Evolutionary conservation across 2,888 invertebrate species (phyloP), one percentile per base, ranked within the genome.

Genomic region (Nemurella pictetii): DNA sequence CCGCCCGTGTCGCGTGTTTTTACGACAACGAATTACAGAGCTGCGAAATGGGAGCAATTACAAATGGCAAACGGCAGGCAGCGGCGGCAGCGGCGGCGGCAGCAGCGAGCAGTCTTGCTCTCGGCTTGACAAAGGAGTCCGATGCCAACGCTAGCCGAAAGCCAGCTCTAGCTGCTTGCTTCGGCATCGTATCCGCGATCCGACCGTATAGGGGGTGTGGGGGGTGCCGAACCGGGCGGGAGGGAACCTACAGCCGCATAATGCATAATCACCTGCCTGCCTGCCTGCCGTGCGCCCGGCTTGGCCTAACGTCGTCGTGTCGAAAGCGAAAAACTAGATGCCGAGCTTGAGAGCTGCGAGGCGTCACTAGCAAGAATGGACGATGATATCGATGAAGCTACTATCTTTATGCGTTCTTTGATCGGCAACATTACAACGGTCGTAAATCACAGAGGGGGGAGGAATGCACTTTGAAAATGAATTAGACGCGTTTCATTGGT

Each of bases 241-340:
- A 78, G 74, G 74, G 74, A 26, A 74, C 74, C n/a, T 74, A 26
- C 20, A 74, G 20, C 15, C 55, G 55, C 55, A 55, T 55, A 55
- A 55, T 55, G 55, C 82, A 82, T 82, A 82, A 82, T 82, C 82
- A 82, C 82, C 82, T 82, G 82, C 82, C 82, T 20, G 55, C 28
- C 82, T 32, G 35, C 27, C 55, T 5, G 27, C 15, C 81, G 20
- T 12, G 7, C 81, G 55, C 72, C n/a, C 55, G 55, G 20, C 15
- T 55, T n/a, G n/a, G n/a, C n/a, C 55, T 55, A 55, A n/a, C n/a
- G n/a, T n/a, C n/a, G 55, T n/a, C 20, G 55, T 55, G 55, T 55
- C 55, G 55, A 55, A 20, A 20, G 55, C 55, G 55, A 55, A 55
- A 55, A 55, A 55, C 9, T 55, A n/a, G 9, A 55, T 12, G 55